phyloP scores from a whole-genome alignment of 2,888 invertebrate genomes.

The Esperia sulphurella region DNA sequence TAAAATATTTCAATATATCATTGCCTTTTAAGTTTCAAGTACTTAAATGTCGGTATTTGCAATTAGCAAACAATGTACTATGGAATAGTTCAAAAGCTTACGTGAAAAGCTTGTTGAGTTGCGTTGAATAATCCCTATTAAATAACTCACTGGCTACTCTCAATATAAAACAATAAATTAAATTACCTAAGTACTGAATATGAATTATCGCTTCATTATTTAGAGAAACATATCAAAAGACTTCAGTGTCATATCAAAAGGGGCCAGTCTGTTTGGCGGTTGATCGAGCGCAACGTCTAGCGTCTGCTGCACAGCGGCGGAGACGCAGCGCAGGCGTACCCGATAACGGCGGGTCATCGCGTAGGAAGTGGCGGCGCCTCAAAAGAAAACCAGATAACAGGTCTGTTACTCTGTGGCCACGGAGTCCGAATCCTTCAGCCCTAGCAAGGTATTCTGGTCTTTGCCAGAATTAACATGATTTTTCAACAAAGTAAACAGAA shows the following conservation, averaged over 20 bases:
- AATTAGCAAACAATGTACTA: not conserved
- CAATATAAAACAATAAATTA: too few relatives aligned
- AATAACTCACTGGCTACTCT: too few relatives aligned
- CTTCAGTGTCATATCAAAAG: slow-evolving; percentile 5
- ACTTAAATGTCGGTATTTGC: not conserved
- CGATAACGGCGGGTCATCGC: slow-evolving; percentile 54
- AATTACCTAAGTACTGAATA: too few relatives aligned
- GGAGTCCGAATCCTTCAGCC: not conserved
- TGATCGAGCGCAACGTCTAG: slow-evolving; percentile 6
- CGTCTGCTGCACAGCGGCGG: slow-evolving; percentile 2
- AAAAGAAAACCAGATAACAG: slow-evolving; percentile 38
- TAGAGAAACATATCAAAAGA: not conserved
- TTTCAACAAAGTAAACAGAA: too few relatives aligned
- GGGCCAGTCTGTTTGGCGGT: slow-evolving; percentile 10
- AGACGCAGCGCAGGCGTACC: slow-evolving; percentile 18
- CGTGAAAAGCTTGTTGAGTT: too few relatives aligned
- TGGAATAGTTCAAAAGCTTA: too few relatives aligned
- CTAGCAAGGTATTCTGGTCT: too few relatives aligned
- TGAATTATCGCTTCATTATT: not conserved
- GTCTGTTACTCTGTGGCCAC: not conserved
- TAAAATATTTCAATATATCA: not conserved
- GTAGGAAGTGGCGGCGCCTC: slow-evolving; percentile 68
- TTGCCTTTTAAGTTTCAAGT: not conserved
- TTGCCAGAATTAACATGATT: too few relatives aligned
- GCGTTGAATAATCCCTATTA: too few relatives aligned